These are phyloP conservation scores for Ischnura elegans DNA, from an alignment of 2,888 invertebrate species.

Conservation along the genomic window DNA sequence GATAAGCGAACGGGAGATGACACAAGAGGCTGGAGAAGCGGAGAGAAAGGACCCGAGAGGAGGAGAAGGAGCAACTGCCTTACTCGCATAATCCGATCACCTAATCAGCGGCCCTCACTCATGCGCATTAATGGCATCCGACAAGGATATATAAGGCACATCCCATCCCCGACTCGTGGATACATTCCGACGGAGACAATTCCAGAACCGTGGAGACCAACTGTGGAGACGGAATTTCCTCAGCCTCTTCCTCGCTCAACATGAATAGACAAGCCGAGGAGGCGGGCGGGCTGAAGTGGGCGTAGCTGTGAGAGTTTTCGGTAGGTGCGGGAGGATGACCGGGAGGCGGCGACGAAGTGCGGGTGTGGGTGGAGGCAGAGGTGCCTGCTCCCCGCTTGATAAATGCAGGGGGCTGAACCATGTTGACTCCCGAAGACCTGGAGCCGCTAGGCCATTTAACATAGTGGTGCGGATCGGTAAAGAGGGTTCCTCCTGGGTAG, in stretches of 20 bases:
- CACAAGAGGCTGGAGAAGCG: not conserved
- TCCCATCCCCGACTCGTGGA: too few relatives aligned
- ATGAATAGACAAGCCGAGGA: constrained; percentile 4
- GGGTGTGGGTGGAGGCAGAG: too few relatives aligned
- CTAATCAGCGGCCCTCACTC: constrained; percentile 63
- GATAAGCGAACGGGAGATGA: too few relatives aligned
- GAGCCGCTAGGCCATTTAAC: constrained; percentile 34
- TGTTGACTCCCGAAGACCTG: constrained; percentile 61
- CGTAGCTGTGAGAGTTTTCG: not conserved
- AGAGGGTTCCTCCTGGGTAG: not conserved
- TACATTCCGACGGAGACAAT: constrained; percentile 60
- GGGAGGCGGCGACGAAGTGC: not conserved
- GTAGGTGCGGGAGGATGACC: not conserved
- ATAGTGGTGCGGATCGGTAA: constrained; percentile 1
- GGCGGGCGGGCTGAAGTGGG: too few relatives aligned
- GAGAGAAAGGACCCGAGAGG: not conserved
- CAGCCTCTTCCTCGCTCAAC: not conserved
- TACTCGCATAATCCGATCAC: constrained; percentile 58
- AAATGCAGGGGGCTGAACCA: constrained; percentile 53
- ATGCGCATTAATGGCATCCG: constrained; percentile 25
- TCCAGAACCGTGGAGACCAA: not conserved
- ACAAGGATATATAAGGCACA: constrained; percentile 20
- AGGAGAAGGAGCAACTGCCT: constrained; percentile 29
- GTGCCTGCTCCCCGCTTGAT: constrained; percentile 26
- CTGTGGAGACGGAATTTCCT: not conserved